Conservation (phyloP, 2,888 invertebrate species). For the Calliopum simillimum region DNA sequence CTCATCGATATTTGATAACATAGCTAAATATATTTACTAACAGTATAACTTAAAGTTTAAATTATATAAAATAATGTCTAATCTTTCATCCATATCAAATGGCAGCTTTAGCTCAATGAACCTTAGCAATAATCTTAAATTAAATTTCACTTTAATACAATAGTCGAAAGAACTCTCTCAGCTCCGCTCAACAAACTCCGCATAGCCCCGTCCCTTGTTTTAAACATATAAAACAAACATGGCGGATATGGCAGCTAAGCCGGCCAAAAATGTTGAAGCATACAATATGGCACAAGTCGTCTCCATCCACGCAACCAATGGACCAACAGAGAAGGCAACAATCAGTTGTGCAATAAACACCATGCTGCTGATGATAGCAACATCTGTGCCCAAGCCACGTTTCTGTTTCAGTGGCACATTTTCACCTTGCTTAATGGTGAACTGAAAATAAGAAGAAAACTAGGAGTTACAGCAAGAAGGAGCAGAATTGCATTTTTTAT, state of each 20-base stretch:
- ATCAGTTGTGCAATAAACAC: conserved; percentile 67
- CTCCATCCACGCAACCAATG: conserved; percentile 60
- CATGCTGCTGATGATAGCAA: conserved; percentile 67
- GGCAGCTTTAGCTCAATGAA: too few species aligned
- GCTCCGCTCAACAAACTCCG: not conserved
- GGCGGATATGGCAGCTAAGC: conserved; percentile 64
- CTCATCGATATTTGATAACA: too few species aligned
- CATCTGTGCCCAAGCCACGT: conserved; percentile 67
- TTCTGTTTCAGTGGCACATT: conserved; percentile 63
- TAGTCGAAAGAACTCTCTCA: not conserved
- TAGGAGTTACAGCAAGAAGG: not conserved
- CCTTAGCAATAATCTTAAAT: not conserved
- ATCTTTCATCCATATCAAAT: too few species aligned
- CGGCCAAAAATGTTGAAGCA: conserved; percentile 63
- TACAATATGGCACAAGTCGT: conserved; percentile 66
- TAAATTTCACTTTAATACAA: conserved; percentile 11
- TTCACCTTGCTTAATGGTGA: conserved; percentile 61
- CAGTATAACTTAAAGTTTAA: too few species aligned
- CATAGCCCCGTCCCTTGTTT: conserved; percentile 14
- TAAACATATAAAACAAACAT: conserved; percentile 66
- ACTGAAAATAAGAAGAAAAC: conserved; percentile 50
- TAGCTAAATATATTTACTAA: too few species aligned
- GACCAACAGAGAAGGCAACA: conserved; percentile 64
- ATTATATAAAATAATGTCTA: too few species aligned
- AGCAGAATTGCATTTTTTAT: not conserved